phyloP scores from a whole-genome alignment of 2,797 vertebrate genomes.

The Pempheris klunzingeri region DNA sequence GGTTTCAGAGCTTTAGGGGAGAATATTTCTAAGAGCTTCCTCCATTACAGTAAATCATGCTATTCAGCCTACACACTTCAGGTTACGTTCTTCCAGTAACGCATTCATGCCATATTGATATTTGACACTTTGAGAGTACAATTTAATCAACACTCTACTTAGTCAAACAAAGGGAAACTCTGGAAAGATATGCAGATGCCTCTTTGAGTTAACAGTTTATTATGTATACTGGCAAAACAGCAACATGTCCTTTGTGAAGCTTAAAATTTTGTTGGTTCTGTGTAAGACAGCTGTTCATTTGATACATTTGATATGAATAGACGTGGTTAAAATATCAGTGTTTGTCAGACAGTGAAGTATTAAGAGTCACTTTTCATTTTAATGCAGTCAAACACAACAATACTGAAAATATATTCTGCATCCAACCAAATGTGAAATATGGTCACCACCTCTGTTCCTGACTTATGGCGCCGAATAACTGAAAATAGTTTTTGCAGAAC shows the following conservation, averaged over 20 bases:
- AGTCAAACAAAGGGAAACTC: conserved; percentile 8
- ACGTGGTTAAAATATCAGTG: not conserved
- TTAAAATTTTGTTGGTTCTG: not conserved
- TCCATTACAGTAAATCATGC: conserved; percentile 48
- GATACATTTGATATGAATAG: too few relatives aligned
- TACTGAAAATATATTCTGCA: not conserved
- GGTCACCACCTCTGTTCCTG: not conserved
- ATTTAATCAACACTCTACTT: not conserved
- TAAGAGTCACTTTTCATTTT: not conserved
- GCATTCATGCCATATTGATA: conserved; percentile 17
- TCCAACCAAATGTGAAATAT: too few relatives aligned
- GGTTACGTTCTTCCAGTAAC: conserved; percentile 10
- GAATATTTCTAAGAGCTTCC: conserved; percentile 54
- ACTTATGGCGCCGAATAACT: too few relatives aligned
- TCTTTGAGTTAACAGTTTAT: not conserved
- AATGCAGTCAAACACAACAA: not conserved
- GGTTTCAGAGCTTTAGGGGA: conserved; percentile 57
- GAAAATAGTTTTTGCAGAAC: too few relatives aligned
- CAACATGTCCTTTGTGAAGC: not conserved
- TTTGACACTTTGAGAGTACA: not conserved
- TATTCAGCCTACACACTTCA: conserved; percentile 23
- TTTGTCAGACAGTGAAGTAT: too few relatives aligned
- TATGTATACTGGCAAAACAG: not conserved
- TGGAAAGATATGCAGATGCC: not conserved
- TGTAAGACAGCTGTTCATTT: not conserved